Conservation (phyloP, 2,797 vertebrate species). For the Spondyliosoma cantharus region DNA sequence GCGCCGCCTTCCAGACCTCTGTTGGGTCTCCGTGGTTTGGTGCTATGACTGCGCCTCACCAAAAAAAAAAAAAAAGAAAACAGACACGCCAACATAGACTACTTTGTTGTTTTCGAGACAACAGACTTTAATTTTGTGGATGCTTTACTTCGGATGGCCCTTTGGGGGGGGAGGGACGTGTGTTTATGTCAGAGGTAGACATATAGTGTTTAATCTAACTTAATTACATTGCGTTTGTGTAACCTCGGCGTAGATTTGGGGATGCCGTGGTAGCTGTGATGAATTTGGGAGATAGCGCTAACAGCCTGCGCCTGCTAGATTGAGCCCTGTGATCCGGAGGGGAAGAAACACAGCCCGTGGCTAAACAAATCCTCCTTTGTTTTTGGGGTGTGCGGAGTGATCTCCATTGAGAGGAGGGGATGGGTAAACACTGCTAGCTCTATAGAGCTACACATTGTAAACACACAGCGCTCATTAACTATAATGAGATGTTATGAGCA, state of each 20-base stretch:
- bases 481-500: conserved; percentile 87
- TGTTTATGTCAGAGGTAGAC: conserved; percentile 45
- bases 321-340: conserved; percentile 80
- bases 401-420: conserved; percentile 84
- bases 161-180: conserved; percentile 12
- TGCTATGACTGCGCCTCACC: conserved; percentile 20
- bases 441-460: conserved; percentile 85
- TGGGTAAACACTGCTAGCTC: conserved; percentile 84
- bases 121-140: conserved; percentile 40
- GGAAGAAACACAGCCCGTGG: conserved; percentile 81
- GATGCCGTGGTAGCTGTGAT: conserved; percentile 74
- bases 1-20: conserved; percentile 21
- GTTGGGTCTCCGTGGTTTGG: conserved; percentile 23
- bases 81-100: conserved; percentile 14
- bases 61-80: conserved; percentile 22
- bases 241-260: conserved; percentile 68
- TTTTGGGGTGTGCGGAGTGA: conserved; percentile 83
- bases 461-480: conserved; percentile 85
- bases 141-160: conserved; percentile 22
- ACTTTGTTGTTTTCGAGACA: conserved; percentile 45
- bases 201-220: conserved; percentile 63
- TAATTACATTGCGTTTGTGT: conserved; percentile 74
- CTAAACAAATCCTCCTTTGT: conserved; percentile 85
- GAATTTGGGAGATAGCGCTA: conserved; percentile 76
- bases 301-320: conserved; percentile 75